Evolutionary conservation across 2,888 invertebrate genomes (phyloP).

Genomic region (Troilus luridus): DNA sequence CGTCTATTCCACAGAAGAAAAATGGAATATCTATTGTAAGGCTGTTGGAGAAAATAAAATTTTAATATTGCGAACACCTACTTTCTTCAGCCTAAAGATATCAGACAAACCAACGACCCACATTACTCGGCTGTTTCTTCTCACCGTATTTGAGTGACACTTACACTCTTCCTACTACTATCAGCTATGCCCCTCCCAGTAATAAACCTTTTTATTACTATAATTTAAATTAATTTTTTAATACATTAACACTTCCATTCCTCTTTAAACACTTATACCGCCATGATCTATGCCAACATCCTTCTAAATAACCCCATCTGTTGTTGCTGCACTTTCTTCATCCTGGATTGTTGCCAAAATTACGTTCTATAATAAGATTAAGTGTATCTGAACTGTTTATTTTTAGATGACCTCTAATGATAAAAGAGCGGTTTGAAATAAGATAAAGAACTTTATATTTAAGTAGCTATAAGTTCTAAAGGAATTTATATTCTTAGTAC

Average conservation of each 20-base stretch:
- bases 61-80: too few species aligned
- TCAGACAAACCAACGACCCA: too few species aligned
- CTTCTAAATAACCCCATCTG: slow-evolving; percentile 7
- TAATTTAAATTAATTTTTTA: background rate
- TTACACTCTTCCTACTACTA: too few species aligned
- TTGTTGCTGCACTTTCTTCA: slow-evolving; percentile 8
- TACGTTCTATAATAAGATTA: background rate
- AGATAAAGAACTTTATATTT: background rate
- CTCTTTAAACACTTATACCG: background rate
- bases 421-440: slow-evolving; percentile 2
- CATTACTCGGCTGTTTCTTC: too few species aligned
- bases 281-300: slow-evolving; percentile 21
- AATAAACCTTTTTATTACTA: too few species aligned
- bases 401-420: background rate
- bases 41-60: too few species aligned
- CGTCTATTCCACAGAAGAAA: too few species aligned
- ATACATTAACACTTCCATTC: background rate
- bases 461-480: background rate
- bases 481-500: background rate
- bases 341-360: background rate
- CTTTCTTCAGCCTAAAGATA: too few species aligned
- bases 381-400: background rate
- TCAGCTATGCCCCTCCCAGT: too few species aligned
- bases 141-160: too few species aligned
- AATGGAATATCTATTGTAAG: too few species aligned